These are phyloP conservation scores for Neoscelio sp. DNA, from an alignment of 2,888 invertebrate genomes.

Conservation along the genomic window DNA sequence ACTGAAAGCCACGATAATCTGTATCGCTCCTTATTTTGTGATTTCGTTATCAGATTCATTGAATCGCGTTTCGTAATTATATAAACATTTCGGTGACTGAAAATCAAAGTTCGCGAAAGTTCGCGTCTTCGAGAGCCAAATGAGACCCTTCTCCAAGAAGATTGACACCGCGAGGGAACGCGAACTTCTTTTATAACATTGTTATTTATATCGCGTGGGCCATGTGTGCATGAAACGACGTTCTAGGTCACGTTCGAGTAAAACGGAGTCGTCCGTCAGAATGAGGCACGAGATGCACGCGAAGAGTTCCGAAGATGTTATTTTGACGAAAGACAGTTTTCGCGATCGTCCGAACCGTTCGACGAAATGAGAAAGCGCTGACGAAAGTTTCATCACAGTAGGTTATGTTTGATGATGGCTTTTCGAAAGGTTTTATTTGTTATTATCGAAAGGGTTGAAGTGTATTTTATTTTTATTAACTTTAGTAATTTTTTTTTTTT, in stretches of 20 bases:
- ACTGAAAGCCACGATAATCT: constrained; percentile 54
- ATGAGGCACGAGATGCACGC: constrained; percentile 20
- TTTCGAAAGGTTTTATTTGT: background rate
- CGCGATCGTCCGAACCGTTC: constrained; percentile 4
- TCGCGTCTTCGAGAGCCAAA: constrained; percentile 1
- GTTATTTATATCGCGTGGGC: constrained; percentile 46
- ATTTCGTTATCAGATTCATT: constrained; percentile 42
- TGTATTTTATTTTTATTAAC: too few relatives aligned
- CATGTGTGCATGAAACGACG: constrained; percentile 44
- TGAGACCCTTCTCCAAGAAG: constrained; percentile 20
- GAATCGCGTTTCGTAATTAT: constrained; percentile 40
- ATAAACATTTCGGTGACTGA: constrained; percentile 23
- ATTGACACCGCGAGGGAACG: constrained; percentile 22
- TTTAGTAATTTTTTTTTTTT: too few relatives aligned
- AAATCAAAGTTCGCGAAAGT: constrained; percentile 28
- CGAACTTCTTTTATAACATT: constrained; percentile 19
- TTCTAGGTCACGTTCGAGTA: constrained; percentile 31
- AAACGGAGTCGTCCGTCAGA: background rate
- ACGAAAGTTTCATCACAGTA: constrained; percentile 19
- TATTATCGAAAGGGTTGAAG: too few relatives aligned
- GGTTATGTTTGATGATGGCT: constrained; percentile 47
- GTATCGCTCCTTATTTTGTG: constrained; percentile 51
- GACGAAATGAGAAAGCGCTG: constrained; percentile 32
- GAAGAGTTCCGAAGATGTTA: constrained; percentile 1
- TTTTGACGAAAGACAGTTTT: constrained; percentile 6